Evolutionary conservation across 2,888 invertebrate species (phyloP), one percentile per base, ranked within the genome.

Genomic region (Teleiodes luculella): DNA sequence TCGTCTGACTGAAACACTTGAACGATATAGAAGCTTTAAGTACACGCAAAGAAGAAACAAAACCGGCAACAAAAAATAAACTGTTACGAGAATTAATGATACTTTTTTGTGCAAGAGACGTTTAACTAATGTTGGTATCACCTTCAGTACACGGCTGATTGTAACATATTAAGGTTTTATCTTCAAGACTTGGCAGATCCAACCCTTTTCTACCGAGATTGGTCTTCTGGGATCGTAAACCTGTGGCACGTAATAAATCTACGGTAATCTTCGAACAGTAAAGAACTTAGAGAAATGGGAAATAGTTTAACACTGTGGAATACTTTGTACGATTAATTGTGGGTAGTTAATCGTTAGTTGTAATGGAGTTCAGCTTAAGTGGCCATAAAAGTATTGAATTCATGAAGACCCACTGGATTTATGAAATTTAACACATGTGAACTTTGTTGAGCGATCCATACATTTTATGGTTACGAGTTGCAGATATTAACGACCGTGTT

Each of bases 171-270:
- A 63, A 64, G 68, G 63, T 66, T 61, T 57, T 68, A 68, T 65
- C 55, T 60, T 53, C 53, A 63, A 65, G 74, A 68, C 65, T 76
- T 73, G 71, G 65, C 65, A 69, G 61, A 57, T 66, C 62, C 63
- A 76, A 73, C 77, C 80, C 74, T 76, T 70, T 66, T 76, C 69
- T 68, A 68, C 69, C 70, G 67, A 66, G 72, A 76, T 71, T 69
- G 72, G 68, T 71, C 72, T 76, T 66, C 55, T 58, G 80, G 80
- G 75, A 74, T 73, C 70, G 70, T 76, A 78, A 76, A 67, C 66
- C 54, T 53, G 54, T 52, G 55, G 50, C 54, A 57, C 55, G 51
- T 48, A 54, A 61, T 65, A 65, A 64, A 65, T 65, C 62, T 56
- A 54, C 52, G 48, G 50, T 57, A 64, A 58, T 54, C 53, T 33